Percentiles rank a stretch among this genome's conserved stretches.
Evolutionary conservation across 2,113 vertebrate genomes (phyloP).

Genomic region (Cheirogaleus medius): DNA sequence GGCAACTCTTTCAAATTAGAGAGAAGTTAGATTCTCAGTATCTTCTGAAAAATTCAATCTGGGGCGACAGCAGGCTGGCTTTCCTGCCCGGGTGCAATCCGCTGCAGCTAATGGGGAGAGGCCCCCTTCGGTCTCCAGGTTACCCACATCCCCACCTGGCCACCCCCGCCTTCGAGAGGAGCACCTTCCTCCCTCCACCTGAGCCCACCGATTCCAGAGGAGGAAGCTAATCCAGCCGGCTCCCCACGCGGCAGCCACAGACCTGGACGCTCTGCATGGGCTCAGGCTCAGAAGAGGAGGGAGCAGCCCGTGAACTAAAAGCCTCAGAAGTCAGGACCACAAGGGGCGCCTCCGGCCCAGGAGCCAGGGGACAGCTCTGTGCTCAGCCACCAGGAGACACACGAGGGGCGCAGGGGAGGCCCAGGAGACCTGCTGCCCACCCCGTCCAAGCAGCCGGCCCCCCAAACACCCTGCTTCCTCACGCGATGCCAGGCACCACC

Average conservation of each 20-base stretch:
- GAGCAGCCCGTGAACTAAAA: rapidly evolving
- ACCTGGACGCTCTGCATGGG: not conserved
- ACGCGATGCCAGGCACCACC: rapidly evolving
- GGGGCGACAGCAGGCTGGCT: not conserved
- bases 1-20: not conserved
- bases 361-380: not conserved
- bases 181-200: not conserved
- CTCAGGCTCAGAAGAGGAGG: too few species aligned
- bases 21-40: not conserved
- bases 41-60: not conserved
- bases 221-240: not conserved
- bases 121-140: too few species aligned
- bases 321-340: not conserved
- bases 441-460: not conserved
- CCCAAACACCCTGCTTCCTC: rapidly evolving
- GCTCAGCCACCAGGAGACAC: not conserved
- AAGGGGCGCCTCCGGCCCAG: rapidly evolving
- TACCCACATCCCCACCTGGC: not conserved
- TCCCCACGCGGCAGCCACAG: not conserved
- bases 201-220: not conserved
- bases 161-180: not conserved
- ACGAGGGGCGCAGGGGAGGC: not conserved
- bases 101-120: not conserved
- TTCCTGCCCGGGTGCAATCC: not conserved
- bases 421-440: not conserved